Base-by-base conservation (phyloP, 1,140 invertebrate genomes). In the Drosophila mojavensis region DNA sequence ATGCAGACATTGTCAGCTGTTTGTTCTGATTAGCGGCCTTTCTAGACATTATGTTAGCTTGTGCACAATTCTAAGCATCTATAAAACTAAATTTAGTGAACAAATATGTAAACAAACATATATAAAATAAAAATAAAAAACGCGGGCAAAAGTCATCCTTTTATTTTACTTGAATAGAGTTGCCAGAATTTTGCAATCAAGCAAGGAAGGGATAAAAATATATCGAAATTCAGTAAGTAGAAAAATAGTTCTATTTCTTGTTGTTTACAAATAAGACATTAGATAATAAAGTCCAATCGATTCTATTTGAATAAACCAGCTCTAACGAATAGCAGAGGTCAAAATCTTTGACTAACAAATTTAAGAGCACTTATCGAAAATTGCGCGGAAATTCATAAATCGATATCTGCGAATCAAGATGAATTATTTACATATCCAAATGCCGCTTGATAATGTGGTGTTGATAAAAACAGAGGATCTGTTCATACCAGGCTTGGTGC, bases 401-500 rank as follows among this genome's bases (percentile, higher is more conserved):
- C 50, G 47, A 48, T 24, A 24, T 24, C 47, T 5, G 4, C 9
- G 24, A 48, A 48, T 41, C 4, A 24, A 62, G 4, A 39, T 7
- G 10, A 59, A 43, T 5, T 60, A 4, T 24, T 36, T 11, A 20
- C 9, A 20, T 9, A 36, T 33, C 11, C 15, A 74, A 74, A 74
- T 74, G 71, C 41, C 43, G 56, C 33, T 56, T 26, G 58, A 51
- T 36, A 48, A 61, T 11, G 17, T 54, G 36, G 15, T 7, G 15
- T 10, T 56, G 17, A 33, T 5, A 50, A 7, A 24, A 30, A 7
- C 51, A 36, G 24, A 11, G n/a, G 59, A 73, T 56, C 62, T 72
- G 9, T 66, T 60, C 73, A 65, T 77, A 39, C 64, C 67, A 13
- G 50, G 47, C 4, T 56, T 79, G n/a, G 36, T 79, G 5, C 20